Conservation (phyloP, 2,888 invertebrate species). For the Chrysolina haemoptera region DNA sequence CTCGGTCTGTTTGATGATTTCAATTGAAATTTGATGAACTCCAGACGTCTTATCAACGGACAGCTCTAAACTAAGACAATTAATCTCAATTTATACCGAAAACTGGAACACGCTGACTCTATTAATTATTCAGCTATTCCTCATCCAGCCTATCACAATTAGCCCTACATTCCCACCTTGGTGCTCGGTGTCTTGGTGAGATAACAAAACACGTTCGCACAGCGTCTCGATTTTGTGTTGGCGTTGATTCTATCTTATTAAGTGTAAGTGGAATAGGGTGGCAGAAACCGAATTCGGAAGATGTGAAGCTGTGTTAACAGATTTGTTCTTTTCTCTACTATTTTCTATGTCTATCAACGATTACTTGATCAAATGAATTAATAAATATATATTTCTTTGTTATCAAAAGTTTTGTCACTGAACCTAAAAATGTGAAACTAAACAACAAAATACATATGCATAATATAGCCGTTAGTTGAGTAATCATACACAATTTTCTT, state of each 20-base stretch:
- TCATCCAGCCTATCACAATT: slow-evolving; percentile 24
- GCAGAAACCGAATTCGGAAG: neutral
- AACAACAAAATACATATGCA: too few species aligned
- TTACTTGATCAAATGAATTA: too few species aligned
- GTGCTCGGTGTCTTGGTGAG: slow-evolving; percentile 18
- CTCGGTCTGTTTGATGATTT: too few species aligned
- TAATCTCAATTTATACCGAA: neutral
- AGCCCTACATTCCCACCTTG: slow-evolving; percentile 20
- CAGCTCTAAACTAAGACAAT: neutral
- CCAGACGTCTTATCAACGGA: neutral
- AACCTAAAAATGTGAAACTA: too few species aligned
- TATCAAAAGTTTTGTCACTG: too few species aligned
- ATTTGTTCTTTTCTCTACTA: neutral
- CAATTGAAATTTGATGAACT: neutral
- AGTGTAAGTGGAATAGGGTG: slow-evolving; percentile 9
- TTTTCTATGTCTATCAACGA: too few species aligned
- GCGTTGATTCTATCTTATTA: slow-evolving; percentile 16
- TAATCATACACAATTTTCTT: too few species aligned
- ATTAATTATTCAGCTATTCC: slow-evolving; percentile 21
- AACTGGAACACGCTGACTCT: slow-evolving; percentile 18
- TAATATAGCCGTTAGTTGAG: too few species aligned
- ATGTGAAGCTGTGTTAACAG: neutral
- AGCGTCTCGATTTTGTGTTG: slow-evolving; percentile 3
- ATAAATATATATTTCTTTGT: too few species aligned
- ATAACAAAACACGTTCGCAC: slow-evolving; percentile 21